Base-by-base conservation (phyloP, 2,797 vertebrate species). In the Notoglanidium macrostoma region DNA sequence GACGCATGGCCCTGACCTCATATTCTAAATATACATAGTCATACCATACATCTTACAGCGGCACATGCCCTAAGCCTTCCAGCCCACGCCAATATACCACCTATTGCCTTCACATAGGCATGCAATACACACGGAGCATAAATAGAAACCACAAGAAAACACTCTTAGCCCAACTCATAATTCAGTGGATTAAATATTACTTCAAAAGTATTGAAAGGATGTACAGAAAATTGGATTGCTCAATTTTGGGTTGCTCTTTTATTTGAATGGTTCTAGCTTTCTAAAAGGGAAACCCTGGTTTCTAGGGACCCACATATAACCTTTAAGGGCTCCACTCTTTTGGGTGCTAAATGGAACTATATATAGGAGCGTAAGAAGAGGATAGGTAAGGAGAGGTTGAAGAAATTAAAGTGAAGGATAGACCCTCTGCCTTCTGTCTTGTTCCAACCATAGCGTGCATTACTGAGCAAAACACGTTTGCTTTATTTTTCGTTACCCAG, bases 21-120 rank as follows among this genome's bases (percentile, higher is more conserved):
- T 92, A 91, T 91, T 89, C 84, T 90, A 91, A 91, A 92, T 92
- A 92, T 92, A 91, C 91, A 92, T 89, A 88, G 89, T 91, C 89
- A 91, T 89, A 91, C 88, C 90, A 87, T 90, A 88, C 90, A 90
- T 89, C 90, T 90, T 91, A 87, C 89, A 90, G 77, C 70, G 74
- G 67, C 89, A 85, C 87, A 88, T 85, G 78, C 85, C 86, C 87
- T 70, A 32, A 76, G 70, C 70, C 76, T 86, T 72, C 84, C 61
- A 89, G 59, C 11, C 81, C n/a, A 78, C 15, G 17, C 49, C 87
- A 88, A 73, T 86, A 74, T 79, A 79, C 73, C 81, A 89, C 80
- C 82, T 79, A 86, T 72, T 74, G 63, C 76, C 61, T 85, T 80
- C 70, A 79, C 51, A 83, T 72, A 84, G n/a, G 40, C 86, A 85